phyloP scores from a whole-genome alignment of 2,113 vertebrate genomes.

The Cyanistes caeruleus region DNA sequence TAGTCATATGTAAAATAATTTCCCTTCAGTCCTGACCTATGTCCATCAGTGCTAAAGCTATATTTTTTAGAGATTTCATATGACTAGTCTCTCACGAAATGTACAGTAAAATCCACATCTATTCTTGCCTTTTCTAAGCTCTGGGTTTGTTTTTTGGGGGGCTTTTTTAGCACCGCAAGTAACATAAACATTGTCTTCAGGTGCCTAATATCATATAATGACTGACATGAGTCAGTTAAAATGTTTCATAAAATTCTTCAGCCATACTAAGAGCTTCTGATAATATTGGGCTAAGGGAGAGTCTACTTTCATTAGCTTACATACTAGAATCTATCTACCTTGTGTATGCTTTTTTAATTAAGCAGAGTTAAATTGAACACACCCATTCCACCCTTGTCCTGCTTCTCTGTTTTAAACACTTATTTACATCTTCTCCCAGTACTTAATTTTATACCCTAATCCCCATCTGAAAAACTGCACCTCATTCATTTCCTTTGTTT shows the following conservation, averaged over 20 bases:
- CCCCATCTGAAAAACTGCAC: neutral
- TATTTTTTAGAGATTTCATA: constrained; percentile 51
- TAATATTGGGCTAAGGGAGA: neutral
- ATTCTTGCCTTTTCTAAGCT: neutral
- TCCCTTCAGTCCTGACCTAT: constrained; percentile 23
- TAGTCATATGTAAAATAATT: constrained; percentile 44
- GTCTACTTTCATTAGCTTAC: neutral
- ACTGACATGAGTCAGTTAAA: constrained; percentile 7
- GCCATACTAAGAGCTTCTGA: neutral
- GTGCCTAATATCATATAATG: neutral
- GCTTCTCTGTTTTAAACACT: neutral
- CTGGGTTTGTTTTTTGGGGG: neutral
- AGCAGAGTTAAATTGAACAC: neutral
- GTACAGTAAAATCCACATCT: constrained; percentile 20
- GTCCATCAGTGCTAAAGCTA: constrained; percentile 32
- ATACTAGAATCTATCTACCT: neutral
- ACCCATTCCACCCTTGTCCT: neutral
- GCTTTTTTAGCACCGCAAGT: neutral
- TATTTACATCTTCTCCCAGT: neutral
- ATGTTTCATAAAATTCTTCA: neutral
- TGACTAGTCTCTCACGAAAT: constrained; percentile 35
- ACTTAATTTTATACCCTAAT: neutral
- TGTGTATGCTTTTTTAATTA: constrained; percentile 17
- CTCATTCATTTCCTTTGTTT: constrained; percentile 35
- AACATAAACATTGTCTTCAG: neutral